Evolutionary conservation across 1,140 invertebrate species (phyloP), one percentile per base, ranked within the genome.

Genomic region (Atta texana): DNA sequence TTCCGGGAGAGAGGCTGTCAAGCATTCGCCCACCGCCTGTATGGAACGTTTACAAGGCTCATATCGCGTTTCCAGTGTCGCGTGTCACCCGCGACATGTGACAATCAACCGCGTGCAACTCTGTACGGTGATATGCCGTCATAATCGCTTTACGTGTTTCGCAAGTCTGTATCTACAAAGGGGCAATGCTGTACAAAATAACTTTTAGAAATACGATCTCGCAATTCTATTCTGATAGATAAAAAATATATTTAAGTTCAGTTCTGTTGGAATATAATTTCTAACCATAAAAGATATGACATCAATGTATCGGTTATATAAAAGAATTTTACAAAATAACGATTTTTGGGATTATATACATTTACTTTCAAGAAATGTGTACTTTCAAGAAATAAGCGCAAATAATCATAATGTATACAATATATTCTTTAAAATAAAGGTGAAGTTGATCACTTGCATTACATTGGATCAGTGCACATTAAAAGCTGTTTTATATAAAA

Each of bases 1-100:
- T 84, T 75, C 80, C 69, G 69, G n/a, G 57, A 51, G 55, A 84
- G 69, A 75, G 69, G 53, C n/a, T 61, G 80, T 75, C 69, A 75
- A 28, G 69, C 69, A 75, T 61, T 84, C 39, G 39, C 39, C 28
- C 14, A 31, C n/a, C 80, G 53, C 7, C 51, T 57, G 34, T 28
- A 39, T n/a, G 69, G 24, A 84, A 84, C 80, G 55, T 75, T 84
- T 84, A 84, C 80, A 75, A 71, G 69, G 53, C 80, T 74, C 80
- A 61, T 84, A 84, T 84, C 69, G 69, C 69, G 39, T 84, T 84
- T 61, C 55, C 39, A 74, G 14, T 12, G 18, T 57, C 34, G 39
- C 80, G 39, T 75, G 55, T 75, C 57, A 75, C 28, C 28, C 55
- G 55, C 24, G 68, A 81, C 51, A 44, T 84, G 80, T 84, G 80